Conservation (phyloP, 2,113 vertebrate species). For the Lophotis ruficrista region DNA sequence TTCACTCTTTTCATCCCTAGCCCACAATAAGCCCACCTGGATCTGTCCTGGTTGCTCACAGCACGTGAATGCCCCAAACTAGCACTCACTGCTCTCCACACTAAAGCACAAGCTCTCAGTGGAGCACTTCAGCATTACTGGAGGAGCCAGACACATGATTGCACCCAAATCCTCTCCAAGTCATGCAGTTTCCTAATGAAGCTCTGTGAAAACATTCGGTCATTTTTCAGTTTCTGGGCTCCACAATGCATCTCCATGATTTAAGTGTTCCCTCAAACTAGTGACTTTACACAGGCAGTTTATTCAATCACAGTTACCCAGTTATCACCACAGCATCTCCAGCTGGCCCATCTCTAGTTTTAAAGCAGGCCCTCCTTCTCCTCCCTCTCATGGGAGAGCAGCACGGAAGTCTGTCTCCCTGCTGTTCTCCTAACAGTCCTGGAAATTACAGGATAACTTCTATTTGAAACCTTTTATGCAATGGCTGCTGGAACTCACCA, state of each 20-base stretch:
- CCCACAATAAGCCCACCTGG: not conserved
- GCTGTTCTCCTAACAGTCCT: not conserved
- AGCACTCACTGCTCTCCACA: rapidly evolving
- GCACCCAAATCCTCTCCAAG: not conserved
- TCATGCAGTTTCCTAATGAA: not conserved
- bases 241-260: not conserved
- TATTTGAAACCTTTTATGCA: not conserved
- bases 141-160: rapidly evolving
- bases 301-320: not conserved
- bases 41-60: not conserved
- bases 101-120: not conserved
- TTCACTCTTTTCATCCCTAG: not conserved
- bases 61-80: not conserved
- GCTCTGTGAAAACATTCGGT: not conserved
- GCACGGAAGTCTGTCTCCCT: not conserved
- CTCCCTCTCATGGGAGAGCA: not conserved
- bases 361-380: not conserved
- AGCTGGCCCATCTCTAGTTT: not conserved
- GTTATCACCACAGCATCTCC: not conserved
- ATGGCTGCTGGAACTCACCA: not conserved
- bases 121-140: not conserved
- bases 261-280: not conserved
- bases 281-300: not conserved
- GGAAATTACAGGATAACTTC: not conserved
- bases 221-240: not conserved